phyloP scores from a whole-genome alignment of 2,113 vertebrate species.

The Glaucomys volans region DNA sequence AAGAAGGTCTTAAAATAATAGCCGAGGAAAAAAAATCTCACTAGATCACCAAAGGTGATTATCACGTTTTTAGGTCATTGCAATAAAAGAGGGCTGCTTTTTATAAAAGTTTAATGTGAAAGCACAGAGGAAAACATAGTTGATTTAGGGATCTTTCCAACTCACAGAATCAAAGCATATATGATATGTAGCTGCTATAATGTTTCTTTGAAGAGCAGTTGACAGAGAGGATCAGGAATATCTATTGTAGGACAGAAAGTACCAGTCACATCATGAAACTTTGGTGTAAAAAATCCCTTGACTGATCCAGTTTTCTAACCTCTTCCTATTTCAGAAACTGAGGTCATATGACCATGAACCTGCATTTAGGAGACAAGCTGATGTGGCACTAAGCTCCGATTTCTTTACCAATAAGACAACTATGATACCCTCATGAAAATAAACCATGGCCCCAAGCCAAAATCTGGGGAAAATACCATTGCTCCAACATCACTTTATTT shows the following conservation, averaged over 20 bases:
- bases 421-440: slow-evolving; percentile 24
- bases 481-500: not conserved
- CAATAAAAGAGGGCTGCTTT: not conserved
- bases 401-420: slow-evolving; percentile 42
- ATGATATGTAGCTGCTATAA: not conserved
- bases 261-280: not conserved
- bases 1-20: not conserved
- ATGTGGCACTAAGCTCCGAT: not conserved
- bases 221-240: not conserved
- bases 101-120: not conserved
- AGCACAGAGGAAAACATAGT: not conserved
- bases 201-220: not conserved
- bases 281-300: not conserved
- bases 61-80: not conserved
- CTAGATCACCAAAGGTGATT: not conserved
- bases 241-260: slow-evolving; percentile 24
- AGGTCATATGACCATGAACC: not conserved
- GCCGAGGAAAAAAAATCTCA: not conserved
- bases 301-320: slow-evolving; percentile 38
- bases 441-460: slow-evolving; percentile 3
- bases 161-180: not conserved
- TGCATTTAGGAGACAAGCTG: not conserved
- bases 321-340: slow-evolving; percentile 43
- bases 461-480: not conserved
- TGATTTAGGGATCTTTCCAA: not conserved